Evolutionary conservation across 2,113 vertebrate species (phyloP), one percentile per base, ranked within the genome.

Genomic region (Rhinoptilus africanus): DNA sequence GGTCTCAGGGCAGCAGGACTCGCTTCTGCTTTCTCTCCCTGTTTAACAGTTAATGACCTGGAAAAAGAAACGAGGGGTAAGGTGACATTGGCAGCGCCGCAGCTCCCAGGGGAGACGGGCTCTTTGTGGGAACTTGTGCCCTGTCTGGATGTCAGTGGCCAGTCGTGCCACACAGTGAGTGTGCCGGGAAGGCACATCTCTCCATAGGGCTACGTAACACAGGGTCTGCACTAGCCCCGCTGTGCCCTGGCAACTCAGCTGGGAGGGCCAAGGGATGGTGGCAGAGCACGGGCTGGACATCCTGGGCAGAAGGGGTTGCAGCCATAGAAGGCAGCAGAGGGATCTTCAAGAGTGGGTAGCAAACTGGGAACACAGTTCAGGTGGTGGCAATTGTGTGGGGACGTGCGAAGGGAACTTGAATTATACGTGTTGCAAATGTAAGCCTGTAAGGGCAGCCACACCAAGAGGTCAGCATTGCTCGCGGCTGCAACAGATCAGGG

Each of bases 31-130:
- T 81, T 93, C 72, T 67, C 83, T 96, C 94, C 54, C 89, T 94
- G 62, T 91, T 97, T 94, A 97, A 96, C 96, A 96, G 93, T 96
- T 96, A 96, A 97, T 95, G 96, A 96, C 82, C 84, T 95, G 94
- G 92, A 95, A 96, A 97, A 89, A 92, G 82, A 80, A 86, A 50
- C 16, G 34, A 60, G 74, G 77, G 27, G 45, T 95, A 93, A 96
- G 92, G 96, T 96, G 96, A 97, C 96, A 95, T 94, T 96, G 94
- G 89, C 86, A 82, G 57, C 0, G 1, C 82, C 30, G 59, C 71
- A 69, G 81, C 48, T 94, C 39, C 53, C 8, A 0, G 81, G 43
- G 27, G 37, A 85, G 77, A 53, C 0, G 0, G 34, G 69, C 34
- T 82, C 37, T 72, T 80, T 72, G 62, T 0, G 0, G 84, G 47